phyloP scores from a whole-genome alignment of 2,888 invertebrate genomes.

The Drosophila gaucha region DNA sequence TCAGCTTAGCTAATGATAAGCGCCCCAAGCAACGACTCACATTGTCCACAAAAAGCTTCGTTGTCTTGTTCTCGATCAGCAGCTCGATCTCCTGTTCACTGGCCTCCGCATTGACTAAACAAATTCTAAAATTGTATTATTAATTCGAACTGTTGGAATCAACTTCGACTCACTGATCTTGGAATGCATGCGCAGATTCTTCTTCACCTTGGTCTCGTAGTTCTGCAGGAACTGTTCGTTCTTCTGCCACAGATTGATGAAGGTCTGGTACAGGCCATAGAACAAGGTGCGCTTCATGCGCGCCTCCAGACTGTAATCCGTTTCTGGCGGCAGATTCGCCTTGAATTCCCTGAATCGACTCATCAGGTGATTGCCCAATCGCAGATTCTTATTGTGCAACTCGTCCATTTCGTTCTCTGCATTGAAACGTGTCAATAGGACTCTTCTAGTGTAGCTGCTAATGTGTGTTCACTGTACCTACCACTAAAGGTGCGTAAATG shows the following conservation, averaged over 20 bases:
- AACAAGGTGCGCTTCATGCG: constrained; percentile 84
- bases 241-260: constrained; percentile 83
- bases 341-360: constrained; percentile 83
- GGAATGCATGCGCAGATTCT: constrained; percentile 83
- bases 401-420: constrained; percentile 83
- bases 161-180: constrained; percentile 83
- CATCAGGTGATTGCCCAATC: constrained; percentile 83
- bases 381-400: constrained; percentile 82
- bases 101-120: constrained; percentile 82
- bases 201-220: constrained; percentile 84
- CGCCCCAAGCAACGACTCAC: constrained; percentile 73
- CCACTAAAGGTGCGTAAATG: constrained; percentile 83
- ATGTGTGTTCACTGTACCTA: constrained; percentile 44
- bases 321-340: constrained; percentile 73
- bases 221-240: constrained; percentile 83
- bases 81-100: constrained; percentile 84
- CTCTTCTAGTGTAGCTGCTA: background rate
- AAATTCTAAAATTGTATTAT: background rate
- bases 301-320: constrained; percentile 83
- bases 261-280: constrained; percentile 84
- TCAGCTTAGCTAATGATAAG: background rate
- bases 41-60: constrained; percentile 84
- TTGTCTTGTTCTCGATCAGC: constrained; percentile 83
- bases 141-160: background rate
- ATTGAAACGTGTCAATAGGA: background rate